Base-by-base conservation (phyloP, 2,888 invertebrate species). In the Trachelus troglodyta region DNA sequence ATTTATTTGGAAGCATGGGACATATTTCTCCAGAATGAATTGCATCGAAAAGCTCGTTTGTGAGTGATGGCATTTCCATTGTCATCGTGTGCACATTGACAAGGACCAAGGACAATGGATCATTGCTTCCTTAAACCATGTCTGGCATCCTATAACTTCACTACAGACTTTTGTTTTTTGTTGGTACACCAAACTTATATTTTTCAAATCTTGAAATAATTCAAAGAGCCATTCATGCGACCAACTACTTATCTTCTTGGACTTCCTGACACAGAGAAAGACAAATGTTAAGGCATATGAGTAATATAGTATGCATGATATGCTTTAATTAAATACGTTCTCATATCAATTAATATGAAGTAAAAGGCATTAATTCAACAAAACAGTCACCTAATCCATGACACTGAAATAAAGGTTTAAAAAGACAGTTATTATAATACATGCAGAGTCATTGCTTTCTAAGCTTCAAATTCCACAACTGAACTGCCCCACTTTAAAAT, bases 1-100 rank as follows among this genome's bases (percentile, higher is more conserved):
- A 83, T 75, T 80, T 75, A 75, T 82, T 83, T 11, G 86, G 86
- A 40, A 86, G 78, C 69, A 81, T 77, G 1, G 85, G 84, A 15
- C 78, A 56, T n/a, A 82, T 79, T 34, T 83, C 80, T 30, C 82
- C 84, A 12, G 82, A 81, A 74, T 83, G 74, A 34, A 77, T 77
- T 31, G 37, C 56, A 34, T 77, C 74, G 15, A 77, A 77, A 23
- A 77, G 69, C 1, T 71, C 71, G 1, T 71, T 71, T 30, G 31
- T 33, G 3, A 71, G 31, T 15, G 71, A 33, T 71, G 71, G 71
- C 34, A 71, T 71, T 30, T 71, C 71, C 34, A 71, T 33, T 71
- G 30, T 71, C 71, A 71, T 71, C 40, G 40, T 56, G 40, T 56
- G 23, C 40, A 56, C 40, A 56, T 56, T 56, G 40, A 56, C 23